phyloP scores from a whole-genome alignment of 1,140 invertebrate genomes.

The Lethrus apterus region DNA sequence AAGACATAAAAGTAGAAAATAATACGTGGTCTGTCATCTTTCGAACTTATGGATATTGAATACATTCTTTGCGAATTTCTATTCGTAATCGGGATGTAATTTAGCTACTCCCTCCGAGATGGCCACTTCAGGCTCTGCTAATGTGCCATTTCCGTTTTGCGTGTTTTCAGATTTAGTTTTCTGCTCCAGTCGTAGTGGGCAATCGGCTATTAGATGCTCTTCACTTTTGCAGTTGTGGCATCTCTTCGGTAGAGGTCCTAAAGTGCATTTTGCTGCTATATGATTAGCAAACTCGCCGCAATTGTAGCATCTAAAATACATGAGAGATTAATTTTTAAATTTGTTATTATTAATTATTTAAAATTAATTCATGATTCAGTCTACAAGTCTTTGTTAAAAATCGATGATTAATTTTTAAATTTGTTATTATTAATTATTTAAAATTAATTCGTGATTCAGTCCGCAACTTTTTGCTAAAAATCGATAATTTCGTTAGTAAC shows the following conservation, averaged over 20 bases:
- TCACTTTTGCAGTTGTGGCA: constrained; percentile 82
- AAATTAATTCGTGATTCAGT: no score
- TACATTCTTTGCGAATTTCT: no score
- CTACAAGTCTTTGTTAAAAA: no score
- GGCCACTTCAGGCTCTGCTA: constrained; percentile 5
- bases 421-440: neutral
- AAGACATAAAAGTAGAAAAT: no score
- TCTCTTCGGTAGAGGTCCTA: constrained; percentile 79
- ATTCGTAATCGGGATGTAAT: no score
- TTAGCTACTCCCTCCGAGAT: constrained; percentile 12
- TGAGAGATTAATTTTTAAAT: neutral
- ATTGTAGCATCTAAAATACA: constrained; percentile 71
- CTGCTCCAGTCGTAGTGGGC: constrained; percentile 48
- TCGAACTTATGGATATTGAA: no score
- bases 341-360: neutral
- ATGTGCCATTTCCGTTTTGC: constrained; percentile 15
- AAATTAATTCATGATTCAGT: no score
- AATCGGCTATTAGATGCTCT: constrained; percentile 81
- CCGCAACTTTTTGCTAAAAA: no score
- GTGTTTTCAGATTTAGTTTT: constrained; percentile 9
- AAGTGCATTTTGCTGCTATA: constrained; percentile 77
- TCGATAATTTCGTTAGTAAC: no score
- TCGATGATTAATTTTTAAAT: neutral
- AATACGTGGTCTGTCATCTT: no score
- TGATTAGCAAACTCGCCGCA: constrained; percentile 88